phyloP scores from a whole-genome alignment of 2,888 invertebrate species.

The Thymelicus acteon region DNA sequence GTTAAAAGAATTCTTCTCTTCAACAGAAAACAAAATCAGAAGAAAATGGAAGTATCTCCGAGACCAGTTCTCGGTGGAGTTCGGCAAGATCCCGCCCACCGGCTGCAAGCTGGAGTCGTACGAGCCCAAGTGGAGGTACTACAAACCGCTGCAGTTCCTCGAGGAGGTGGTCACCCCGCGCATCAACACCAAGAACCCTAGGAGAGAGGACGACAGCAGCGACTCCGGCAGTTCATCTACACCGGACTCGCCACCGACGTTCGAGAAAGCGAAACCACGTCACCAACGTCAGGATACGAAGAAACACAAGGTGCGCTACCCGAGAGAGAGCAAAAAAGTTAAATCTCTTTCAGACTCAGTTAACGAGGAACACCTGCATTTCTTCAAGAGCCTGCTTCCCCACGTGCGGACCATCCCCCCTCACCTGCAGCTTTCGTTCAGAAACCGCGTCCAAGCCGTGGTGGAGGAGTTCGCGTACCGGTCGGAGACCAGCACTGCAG shows the following conservation, averaged over 20 bases:
- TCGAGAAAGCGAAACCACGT: not conserved
- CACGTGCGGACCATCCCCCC: conserved; percentile 28
- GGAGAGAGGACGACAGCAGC: conserved; percentile 7
- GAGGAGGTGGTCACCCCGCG: conserved; percentile 31
- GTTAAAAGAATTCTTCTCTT: not conserved
- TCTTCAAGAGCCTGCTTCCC: conserved; percentile 33
- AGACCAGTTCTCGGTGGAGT: conserved; percentile 35
- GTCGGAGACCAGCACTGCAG: not conserved
- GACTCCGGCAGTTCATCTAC: conserved; percentile 10
- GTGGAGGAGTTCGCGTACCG: conserved; percentile 37
- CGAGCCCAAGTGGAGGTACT: conserved; percentile 30
- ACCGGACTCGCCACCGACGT: not conserved
- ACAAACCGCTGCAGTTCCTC: conserved; percentile 30
- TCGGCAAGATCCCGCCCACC: conserved; percentile 25
- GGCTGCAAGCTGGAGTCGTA: conserved; percentile 11
- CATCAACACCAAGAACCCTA: conserved; percentile 22
- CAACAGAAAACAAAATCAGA: conserved; percentile 32
- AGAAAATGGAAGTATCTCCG: conserved; percentile 35
- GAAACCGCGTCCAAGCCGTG: conserved; percentile 29
- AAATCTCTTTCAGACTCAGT: not conserved
- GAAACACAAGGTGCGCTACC: not conserved
- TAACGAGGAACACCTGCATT: conserved; percentile 30
- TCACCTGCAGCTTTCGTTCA: conserved; percentile 30
- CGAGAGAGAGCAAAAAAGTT: not conserved
- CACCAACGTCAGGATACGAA: not conserved